phyloP scores from a whole-genome alignment of 2,888 invertebrate species.

The Teinopalpus imperialis region DNA sequence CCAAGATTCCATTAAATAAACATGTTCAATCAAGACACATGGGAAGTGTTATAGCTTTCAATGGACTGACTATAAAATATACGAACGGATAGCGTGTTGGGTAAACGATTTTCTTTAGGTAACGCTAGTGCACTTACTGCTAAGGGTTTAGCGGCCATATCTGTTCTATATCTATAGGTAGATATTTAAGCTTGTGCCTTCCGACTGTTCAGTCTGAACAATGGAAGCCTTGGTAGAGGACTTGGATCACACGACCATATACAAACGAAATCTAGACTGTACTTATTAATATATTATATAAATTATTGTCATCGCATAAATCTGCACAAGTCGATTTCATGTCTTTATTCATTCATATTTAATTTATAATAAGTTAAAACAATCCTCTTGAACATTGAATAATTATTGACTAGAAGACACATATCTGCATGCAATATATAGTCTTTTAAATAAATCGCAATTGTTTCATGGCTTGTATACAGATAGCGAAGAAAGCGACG shows the following conservation, averaged over 20 bases:
- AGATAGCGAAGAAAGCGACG: constrained; percentile 96
- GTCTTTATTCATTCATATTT: too few species aligned
- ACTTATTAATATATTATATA: constrained; percentile 28
- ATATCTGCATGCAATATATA: too few species aligned
- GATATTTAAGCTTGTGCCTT: constrained; percentile 22
- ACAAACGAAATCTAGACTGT: constrained; percentile 82
- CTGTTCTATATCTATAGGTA: constrained; percentile 29
- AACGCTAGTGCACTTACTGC: constrained; percentile 52
- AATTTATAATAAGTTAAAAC: too few species aligned
- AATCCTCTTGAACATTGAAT: too few species aligned
- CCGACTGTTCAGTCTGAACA: constrained; percentile 30
- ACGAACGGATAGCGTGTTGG: constrained; percentile 59
- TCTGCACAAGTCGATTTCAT: too few species aligned
- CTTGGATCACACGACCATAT: constrained; percentile 85
- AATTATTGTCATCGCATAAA: too few species aligned
- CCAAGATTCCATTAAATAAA: too few species aligned
- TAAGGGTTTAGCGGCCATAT: constrained; percentile 43
- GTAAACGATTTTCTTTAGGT: constrained; percentile 56
- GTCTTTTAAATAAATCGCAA: too few species aligned
- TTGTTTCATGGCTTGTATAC: constrained; percentile 27
- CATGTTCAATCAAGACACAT: background rate
- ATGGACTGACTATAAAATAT: constrained; percentile 52
- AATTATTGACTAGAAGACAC: too few species aligned
- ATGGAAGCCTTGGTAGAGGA: constrained; percentile 59
- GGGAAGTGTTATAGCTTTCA: constrained; percentile 43